Conservation (phyloP, 2,888 invertebrate species). For the Geotrupes spiniger region DNA sequence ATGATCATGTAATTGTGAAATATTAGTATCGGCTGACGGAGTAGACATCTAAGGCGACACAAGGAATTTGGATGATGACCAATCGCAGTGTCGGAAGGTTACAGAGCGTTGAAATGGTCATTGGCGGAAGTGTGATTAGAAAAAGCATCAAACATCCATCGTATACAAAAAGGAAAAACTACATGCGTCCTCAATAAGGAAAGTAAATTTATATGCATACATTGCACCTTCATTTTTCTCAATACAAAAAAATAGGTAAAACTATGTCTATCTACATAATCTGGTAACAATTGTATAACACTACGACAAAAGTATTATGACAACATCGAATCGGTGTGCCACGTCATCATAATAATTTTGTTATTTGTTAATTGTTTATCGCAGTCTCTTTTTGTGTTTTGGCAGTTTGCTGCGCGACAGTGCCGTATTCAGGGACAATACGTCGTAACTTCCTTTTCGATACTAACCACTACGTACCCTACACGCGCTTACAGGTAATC, state of each 20-base stretch:
- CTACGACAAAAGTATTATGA: conserved; percentile 50
- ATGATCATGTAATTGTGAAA: neutral
- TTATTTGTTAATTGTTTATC: conserved; percentile 51
- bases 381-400: conserved; percentile 48
- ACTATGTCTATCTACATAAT: conserved; percentile 49
- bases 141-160: conserved; percentile 42
- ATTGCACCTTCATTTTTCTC: conserved; percentile 20
- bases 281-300: conserved; percentile 35
- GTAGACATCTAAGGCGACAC: conserved; percentile 38
- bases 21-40: conserved; percentile 22
- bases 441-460: conserved; percentile 12
- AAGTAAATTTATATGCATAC: conserved; percentile 4
- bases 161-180: conserved; percentile 30
- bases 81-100: conserved; percentile 39
- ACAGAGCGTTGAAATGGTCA: conserved; percentile 26
- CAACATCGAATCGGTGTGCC: conserved; percentile 35
- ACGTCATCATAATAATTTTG: conserved; percentile 51
- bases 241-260: conserved; percentile 44
- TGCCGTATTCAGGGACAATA: conserved; percentile 18
- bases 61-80: conserved; percentile 52
- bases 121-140: conserved; percentile 25
- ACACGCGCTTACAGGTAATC: conserved; percentile 1
- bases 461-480: no score
- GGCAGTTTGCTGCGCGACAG: conserved; percentile 9
- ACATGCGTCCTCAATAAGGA: conserved; percentile 33